Conservation (phyloP, 1,140 invertebrate genomes). For the Macrotrachela quadricornifera region DNA sequence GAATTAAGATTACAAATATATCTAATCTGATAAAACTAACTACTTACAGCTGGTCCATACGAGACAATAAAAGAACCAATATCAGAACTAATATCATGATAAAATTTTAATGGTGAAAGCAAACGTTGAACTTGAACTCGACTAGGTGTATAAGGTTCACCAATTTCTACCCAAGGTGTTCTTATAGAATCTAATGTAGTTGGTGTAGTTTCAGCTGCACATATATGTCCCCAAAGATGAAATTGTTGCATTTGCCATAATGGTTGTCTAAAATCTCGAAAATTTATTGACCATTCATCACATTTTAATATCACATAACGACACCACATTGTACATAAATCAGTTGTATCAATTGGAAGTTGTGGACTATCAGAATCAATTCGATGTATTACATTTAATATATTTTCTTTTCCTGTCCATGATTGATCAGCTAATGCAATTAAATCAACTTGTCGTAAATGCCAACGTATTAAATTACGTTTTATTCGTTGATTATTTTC, state of each 20-base stretch:
- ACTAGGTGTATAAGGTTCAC: constrained; percentile 27
- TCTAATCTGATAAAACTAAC: too few species aligned
- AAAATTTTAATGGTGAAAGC: constrained; percentile 85
- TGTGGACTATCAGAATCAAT: too few species aligned
- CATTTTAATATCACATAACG: constrained; percentile 56
- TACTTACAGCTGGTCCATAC: background rate
- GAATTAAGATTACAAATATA: too few species aligned
- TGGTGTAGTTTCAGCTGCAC: constrained; percentile 64
- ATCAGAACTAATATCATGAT: constrained; percentile 80
- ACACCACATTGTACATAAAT: constrained; percentile 47
- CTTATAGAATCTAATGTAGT: constrained; percentile 38
- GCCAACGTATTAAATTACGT: too few species aligned
- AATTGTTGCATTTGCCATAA: constrained; percentile 58
- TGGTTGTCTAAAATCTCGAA: constrained; percentile 87
- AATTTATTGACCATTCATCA: constrained; percentile 56
- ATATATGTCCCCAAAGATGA: constrained; percentile 63
- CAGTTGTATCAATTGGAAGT: too few species aligned
- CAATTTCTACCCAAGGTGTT: constrained; percentile 32
- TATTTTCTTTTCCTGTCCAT: too few species aligned
- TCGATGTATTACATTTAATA: too few species aligned
- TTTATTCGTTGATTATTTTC: too few species aligned
- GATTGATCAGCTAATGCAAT: too few species aligned
- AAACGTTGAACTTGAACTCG: constrained; percentile 38
- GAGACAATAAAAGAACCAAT: constrained; percentile 10
- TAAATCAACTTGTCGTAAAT: too few species aligned